Base-by-base conservation (phyloP, 2,113 vertebrate genomes). In the Hirundichthys speculiger region DNA sequence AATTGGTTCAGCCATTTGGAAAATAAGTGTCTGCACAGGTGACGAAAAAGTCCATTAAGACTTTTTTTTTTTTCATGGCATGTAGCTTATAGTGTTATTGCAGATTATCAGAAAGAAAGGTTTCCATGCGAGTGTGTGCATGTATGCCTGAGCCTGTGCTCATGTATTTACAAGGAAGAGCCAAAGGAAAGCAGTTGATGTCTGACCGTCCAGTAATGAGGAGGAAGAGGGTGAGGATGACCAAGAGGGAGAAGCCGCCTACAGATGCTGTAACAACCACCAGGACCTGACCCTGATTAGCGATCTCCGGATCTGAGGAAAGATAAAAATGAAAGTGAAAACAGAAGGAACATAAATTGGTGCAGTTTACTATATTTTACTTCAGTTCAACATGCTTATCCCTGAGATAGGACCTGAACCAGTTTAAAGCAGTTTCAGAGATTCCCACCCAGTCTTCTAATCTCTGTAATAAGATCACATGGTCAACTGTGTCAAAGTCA, bases 151-250 rank as follows among this genome's bases (percentile, higher is more conserved):
- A 20, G 20, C 14, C 38, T 18, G 49, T 18, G 49, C 16, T 45
- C 39, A 3, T 25, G 14, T n/a, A 45, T 24, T 39, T 14, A 39
- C 24, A 60, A 70, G 13, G 3, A 10, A 20, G 42, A 2, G 14
- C 12, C 3, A n/a, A 25, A 41, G 49, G 25, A 22, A 58, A 52
- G 27, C 5, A 42, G 25, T 12, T 11, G 13, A 39, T 15, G 5
- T 67, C 77, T 93, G 94, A 99, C 97, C 97, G 94, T 59, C 97
- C 97, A 39, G 97, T 99, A 88, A 99, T 99, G 64, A 99, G 92
- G 84, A 98, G 96, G 90, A 99, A 99, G 61, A 99, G 92, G 16
- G 96, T 99, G 27, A 99, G 96, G 83, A 99, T 98, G 86, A 99
- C 93, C 14, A 99, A 83, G 14, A 98, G 94, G 21, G 97, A 97